These are phyloP conservation scores for Phengaris alcon DNA, from an alignment of 2,888 invertebrate species.

Conservation along the genomic window DNA sequence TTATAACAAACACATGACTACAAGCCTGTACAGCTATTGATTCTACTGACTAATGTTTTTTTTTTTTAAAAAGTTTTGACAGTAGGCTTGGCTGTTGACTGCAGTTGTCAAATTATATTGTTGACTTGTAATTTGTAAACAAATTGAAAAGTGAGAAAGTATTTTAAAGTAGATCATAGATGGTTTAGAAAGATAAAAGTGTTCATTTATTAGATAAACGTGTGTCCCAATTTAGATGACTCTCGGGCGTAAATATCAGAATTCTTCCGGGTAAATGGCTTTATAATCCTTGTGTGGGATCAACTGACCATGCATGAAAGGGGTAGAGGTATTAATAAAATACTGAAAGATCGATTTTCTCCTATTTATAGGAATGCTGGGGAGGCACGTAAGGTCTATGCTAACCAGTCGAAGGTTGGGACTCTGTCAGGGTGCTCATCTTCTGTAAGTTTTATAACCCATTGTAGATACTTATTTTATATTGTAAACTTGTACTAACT, in stretches of 20 bases:
- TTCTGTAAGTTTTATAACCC: conserved; percentile 75
- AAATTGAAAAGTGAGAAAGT: conserved; percentile 20
- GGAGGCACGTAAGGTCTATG: conserved; percentile 73
- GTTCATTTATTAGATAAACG: background rate
- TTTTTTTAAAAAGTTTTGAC: background rate
- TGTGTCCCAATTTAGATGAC: conserved; percentile 55
- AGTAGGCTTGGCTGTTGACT: background rate
- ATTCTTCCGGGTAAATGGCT: conserved; percentile 75
- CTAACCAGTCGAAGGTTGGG: conserved; percentile 81
- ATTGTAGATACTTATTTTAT: conserved; percentile 25
- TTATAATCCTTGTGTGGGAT: conserved; percentile 53
- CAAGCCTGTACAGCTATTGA: background rate
- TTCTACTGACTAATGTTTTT: background rate
- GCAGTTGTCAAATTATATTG: background rate
- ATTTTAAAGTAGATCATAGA: conserved; percentile 9
- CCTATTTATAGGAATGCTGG: conserved; percentile 79
- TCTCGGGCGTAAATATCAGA: conserved; percentile 75
- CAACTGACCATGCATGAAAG: conserved; percentile 63
- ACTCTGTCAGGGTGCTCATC: conserved; percentile 85
- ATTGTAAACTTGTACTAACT: background rate
- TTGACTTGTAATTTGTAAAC: conserved; percentile 9
- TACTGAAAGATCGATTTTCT: conserved; percentile 68
- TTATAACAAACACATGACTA: background rate
- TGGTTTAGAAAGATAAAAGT: conserved; percentile 10
- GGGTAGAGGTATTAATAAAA: conserved; percentile 57